A percentile compares a stretch with the other conserved stretches of the same genome.
Evolutionary conservation across 2,888 invertebrate genomes (phyloP).

Genomic region (Acanthopleura granulata): DNA sequence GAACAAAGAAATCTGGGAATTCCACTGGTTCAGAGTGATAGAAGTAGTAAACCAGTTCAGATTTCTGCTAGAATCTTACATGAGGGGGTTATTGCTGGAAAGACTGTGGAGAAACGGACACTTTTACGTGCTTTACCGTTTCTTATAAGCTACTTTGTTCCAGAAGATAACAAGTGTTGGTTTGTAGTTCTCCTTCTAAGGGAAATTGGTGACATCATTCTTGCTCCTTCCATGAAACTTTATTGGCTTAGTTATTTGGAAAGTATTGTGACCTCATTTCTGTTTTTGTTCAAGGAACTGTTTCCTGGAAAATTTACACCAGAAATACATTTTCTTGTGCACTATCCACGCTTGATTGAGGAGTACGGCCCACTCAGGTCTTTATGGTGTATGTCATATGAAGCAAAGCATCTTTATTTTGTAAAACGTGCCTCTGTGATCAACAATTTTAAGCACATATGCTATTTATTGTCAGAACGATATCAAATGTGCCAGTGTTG

Average conservation of each 20-base stretch:
- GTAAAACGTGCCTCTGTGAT: neutral
- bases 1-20: neutral
- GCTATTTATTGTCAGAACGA: no score
- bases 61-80: no score
- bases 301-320: slow-evolving; percentile 18
- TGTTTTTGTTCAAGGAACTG: neutral
- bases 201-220: neutral
- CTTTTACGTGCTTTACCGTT: no score
- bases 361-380: slow-evolving; percentile 2
- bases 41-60: no score
- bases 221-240: neutral
- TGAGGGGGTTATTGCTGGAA: no score
- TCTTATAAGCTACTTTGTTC: no score
- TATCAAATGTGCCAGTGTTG: no score
- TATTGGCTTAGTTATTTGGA: neutral
- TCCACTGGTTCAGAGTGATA: no score
- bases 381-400: slow-evolving; percentile 17
- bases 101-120: no score
- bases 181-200: neutral
- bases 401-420: slow-evolving; percentile 20
- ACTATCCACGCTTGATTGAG: slow-evolving; percentile 18
- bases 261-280: neutral
- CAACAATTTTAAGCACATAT: neutral
- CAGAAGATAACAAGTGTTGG: no score
- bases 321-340: slow-evolving; percentile 19